phyloP scores from a whole-genome alignment of 2,888 invertebrate species.

The Rosalia funebris region DNA sequence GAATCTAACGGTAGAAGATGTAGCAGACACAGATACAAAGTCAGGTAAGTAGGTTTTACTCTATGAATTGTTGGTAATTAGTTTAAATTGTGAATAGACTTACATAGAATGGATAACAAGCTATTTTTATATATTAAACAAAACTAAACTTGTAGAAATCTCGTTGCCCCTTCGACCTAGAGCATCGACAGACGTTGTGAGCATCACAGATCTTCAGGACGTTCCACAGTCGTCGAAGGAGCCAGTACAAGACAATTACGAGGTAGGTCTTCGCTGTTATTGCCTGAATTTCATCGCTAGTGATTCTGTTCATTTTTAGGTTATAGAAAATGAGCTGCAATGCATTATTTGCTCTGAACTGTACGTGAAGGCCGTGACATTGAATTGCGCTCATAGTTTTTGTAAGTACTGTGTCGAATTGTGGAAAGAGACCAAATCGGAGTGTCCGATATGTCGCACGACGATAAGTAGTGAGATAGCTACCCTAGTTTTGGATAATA shows the following conservation, averaged over 20 bases:
- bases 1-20: no score
- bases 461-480: slow-evolving; percentile 67
- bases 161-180: no score
- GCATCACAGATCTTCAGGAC: background rate
- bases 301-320: no score
- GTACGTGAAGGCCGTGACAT: slow-evolving; percentile 74
- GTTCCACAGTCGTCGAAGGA: background rate
- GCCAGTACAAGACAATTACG: slow-evolving; percentile 15
- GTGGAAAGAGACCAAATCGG: slow-evolving; percentile 76
- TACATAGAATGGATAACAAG: no score
- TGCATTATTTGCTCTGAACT: slow-evolving; percentile 82
- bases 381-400: slow-evolving; percentile 80
- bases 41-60: no score
- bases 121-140: no score
- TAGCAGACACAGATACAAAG: no score
- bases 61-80: no score
- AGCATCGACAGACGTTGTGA: background rate
- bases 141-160: no score
- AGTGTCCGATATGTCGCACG: slow-evolving; percentile 77
- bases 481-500: slow-evolving; percentile 76
- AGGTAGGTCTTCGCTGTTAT: no score
- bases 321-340: slow-evolving; percentile 75
- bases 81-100: no score
- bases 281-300: no score
- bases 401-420: slow-evolving; percentile 76